Conservation (phyloP, 2,888 invertebrate species). For the Macrostomum cliftonense region DNA sequence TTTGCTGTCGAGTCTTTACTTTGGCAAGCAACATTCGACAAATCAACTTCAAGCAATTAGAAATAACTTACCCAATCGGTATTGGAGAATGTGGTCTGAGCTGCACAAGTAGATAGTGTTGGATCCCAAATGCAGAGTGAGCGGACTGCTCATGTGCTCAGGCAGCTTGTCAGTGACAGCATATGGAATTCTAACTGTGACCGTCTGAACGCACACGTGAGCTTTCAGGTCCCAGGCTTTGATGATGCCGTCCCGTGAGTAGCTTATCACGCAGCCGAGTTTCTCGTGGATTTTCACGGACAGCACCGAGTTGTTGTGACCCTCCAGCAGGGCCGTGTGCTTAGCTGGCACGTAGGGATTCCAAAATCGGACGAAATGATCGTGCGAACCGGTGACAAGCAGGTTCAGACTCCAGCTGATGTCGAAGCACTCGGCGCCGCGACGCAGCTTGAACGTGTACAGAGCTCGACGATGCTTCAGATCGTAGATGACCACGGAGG, state of each 20-base stretch:
- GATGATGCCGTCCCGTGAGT: slow-evolving; percentile 32
- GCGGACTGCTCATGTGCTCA: slow-evolving; percentile 15
- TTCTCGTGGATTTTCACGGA: slow-evolving; percentile 31
- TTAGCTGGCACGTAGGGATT: slow-evolving; percentile 34
- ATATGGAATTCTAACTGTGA: slow-evolving; percentile 30
- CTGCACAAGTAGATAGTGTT: too few species aligned
- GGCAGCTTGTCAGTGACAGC: slow-evolving; percentile 30
- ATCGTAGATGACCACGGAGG: slow-evolving; percentile 24
- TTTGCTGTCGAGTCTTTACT: too few species aligned
- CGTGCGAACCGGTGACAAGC: slow-evolving; percentile 32
- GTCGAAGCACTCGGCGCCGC: slow-evolving; percentile 31
- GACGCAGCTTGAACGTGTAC: slow-evolving; percentile 1
- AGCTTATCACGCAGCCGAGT: slow-evolving; percentile 30
- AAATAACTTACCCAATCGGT: background rate
- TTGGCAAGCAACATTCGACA: too few species aligned
- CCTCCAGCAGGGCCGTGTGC: slow-evolving; percentile 29
- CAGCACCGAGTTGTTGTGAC: slow-evolving; percentile 30
- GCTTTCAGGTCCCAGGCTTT: slow-evolving; percentile 37
- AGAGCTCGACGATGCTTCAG: background rate
- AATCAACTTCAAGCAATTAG: background rate
- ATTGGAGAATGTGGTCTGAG: too few species aligned
- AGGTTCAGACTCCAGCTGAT: slow-evolving; percentile 29
- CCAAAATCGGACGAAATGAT: slow-evolving; percentile 33
- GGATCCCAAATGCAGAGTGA: slow-evolving; percentile 17
- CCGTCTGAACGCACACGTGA: slow-evolving; percentile 31